These are phyloP conservation scores for Chouioia cunea DNA, from an alignment of 2,888 invertebrate species.

Conservation along the genomic window DNA sequence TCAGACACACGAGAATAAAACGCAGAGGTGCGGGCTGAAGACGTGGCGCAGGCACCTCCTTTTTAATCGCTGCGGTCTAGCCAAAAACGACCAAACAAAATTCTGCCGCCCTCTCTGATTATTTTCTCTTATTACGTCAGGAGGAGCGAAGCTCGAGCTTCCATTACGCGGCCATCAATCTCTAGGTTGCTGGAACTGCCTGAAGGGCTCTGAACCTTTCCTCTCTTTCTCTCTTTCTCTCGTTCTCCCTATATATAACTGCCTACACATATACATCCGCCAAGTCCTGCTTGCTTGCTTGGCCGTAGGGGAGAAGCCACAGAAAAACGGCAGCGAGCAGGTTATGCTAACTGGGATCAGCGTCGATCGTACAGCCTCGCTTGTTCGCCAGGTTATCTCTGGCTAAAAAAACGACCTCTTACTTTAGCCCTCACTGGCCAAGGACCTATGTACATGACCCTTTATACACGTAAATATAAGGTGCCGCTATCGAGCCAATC, in stretches of 20 bases:
- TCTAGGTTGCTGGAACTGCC: conserved; percentile 40
- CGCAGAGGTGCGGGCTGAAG: too few relatives aligned
- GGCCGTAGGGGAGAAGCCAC: conserved; percentile 17
- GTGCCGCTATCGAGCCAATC: too few relatives aligned
- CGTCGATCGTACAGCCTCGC: conserved; percentile 27
- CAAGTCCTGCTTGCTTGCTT: neutral
- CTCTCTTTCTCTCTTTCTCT: conserved; percentile 22
- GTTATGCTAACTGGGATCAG: conserved; percentile 64
- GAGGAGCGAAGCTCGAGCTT: conserved; percentile 46
- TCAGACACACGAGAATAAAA: neutral
- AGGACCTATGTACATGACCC: too few relatives aligned
- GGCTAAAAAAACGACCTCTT: too few relatives aligned
- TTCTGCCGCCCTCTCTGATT: conserved; percentile 16
- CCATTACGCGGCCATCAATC: conserved; percentile 60
- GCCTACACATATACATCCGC: neutral
- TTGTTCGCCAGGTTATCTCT: neutral
- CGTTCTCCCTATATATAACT: conserved; percentile 29
- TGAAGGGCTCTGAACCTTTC: conserved; percentile 34
- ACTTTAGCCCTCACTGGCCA: too few relatives aligned
- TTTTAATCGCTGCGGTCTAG: conserved; percentile 7
- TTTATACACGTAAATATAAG: too few relatives aligned
- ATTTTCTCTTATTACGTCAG: conserved; percentile 28
- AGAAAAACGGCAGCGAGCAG: conserved; percentile 56
- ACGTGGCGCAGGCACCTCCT: too few relatives aligned
- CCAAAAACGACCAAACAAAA: conserved; percentile 19